Evolutionary conservation across 2,797 vertebrate genomes (phyloP).

Genomic region (Lepidocolaptes lacrymiger): DNA sequence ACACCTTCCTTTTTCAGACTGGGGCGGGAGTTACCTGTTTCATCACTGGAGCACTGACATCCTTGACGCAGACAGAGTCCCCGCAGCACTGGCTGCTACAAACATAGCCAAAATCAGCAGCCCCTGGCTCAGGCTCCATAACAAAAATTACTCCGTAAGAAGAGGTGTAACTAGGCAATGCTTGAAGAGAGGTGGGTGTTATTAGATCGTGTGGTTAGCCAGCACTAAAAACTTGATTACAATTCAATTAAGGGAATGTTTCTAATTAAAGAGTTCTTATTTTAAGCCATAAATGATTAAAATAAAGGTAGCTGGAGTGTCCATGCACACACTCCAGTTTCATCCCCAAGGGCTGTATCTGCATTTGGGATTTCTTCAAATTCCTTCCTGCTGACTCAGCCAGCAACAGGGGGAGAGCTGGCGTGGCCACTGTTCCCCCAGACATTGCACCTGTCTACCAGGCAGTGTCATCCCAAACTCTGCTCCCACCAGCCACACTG

Average conservation of each 20-base stretch:
- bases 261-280: constrained; percentile 67
- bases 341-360: background rate
- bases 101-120: background rate
- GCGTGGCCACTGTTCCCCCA: background rate
- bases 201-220: constrained; percentile 31
- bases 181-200: constrained; percentile 47
- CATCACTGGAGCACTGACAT: background rate
- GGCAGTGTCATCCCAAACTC: background rate
- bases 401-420: background rate
- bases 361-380: background rate
- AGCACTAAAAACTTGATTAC: constrained; percentile 57
- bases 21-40: background rate
- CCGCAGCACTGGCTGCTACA: background rate
- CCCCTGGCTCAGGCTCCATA: background rate
- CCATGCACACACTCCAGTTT: background rate
- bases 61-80: background rate
- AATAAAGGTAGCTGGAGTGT: constrained; percentile 54
- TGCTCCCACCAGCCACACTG: accelerated
- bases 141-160: background rate
- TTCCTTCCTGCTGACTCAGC: background rate
- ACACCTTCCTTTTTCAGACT: background rate
- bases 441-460: background rate
- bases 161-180: constrained; percentile 38
- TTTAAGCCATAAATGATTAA: constrained; percentile 64
- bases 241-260: constrained; percentile 63